Conservation (phyloP, 2,888 invertebrate genomes). For the Gasteruption jaculator region DNA sequence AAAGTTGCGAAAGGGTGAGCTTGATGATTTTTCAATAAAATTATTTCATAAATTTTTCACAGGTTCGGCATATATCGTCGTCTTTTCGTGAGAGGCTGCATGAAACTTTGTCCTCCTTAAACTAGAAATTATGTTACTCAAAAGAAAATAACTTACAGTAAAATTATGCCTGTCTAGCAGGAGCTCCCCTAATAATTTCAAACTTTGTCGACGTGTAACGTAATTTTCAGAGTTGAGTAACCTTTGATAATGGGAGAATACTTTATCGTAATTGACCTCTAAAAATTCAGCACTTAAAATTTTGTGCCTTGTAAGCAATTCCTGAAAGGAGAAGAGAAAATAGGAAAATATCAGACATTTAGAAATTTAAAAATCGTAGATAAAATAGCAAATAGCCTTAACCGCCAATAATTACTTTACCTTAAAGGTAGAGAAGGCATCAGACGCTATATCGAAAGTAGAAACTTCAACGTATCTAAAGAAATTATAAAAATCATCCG, state of each 20-base stretch:
- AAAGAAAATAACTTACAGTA: slow-evolving; percentile 63
- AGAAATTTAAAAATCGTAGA: neutral
- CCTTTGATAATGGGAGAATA: slow-evolving; percentile 95
- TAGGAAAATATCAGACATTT: neutral
- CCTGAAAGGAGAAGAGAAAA: slow-evolving; percentile 57
- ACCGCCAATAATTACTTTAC: slow-evolving; percentile 56
- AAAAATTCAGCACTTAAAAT: slow-evolving; percentile 96
- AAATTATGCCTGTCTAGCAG: slow-evolving; percentile 99
- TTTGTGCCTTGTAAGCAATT: slow-evolving; percentile 90
- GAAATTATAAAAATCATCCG: slow-evolving; percentile 98
- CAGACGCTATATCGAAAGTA: slow-evolving; percentile 99
- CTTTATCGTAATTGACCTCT: slow-evolving; percentile 98
- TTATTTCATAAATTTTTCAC: no score
- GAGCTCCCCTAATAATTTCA: slow-evolving; percentile 95
- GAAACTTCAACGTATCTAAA: slow-evolving; percentile 99
- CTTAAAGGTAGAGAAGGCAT: slow-evolving; percentile 99
- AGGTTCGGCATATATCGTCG: no score
- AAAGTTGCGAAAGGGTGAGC: no score
- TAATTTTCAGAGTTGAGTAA: slow-evolving; percentile 99
- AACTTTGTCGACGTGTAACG: slow-evolving; percentile 96
- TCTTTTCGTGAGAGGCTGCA: no score
- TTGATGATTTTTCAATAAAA: no score
- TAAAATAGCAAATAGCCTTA: neutral
- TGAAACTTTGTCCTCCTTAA: no score
- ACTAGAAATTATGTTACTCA: no score